phyloP scores from a whole-genome alignment of 2,888 invertebrate genomes.

The Sylvicola cinctus region DNA sequence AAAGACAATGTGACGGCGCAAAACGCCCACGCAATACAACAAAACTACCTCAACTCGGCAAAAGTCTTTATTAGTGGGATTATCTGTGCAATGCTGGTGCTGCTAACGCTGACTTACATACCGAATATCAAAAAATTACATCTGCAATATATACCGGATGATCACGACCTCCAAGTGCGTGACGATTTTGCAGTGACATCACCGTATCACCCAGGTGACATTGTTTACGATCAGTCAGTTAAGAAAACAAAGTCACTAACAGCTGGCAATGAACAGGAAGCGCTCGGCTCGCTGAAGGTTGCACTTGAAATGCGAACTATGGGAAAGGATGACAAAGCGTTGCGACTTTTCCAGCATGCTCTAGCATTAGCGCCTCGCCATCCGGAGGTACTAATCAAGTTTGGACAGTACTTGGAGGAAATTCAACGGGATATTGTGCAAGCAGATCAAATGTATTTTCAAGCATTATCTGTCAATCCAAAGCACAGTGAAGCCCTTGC shows the following conservation, averaged over 20 bases:
- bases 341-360: slow-evolving; percentile 76
- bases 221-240: too few species aligned
- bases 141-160: slow-evolving; percentile 14
- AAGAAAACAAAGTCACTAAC: background rate
- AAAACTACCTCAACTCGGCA: background rate
- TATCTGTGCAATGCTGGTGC: slow-evolving; percentile 6
- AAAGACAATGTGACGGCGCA: too few species aligned
- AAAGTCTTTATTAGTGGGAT: slow-evolving; percentile 7
- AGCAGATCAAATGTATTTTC: slow-evolving; percentile 79
- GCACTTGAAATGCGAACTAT: slow-evolving; percentile 65
- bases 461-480: slow-evolving; percentile 61
- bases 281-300: slow-evolving; percentile 62
- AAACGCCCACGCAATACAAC: background rate
- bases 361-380: slow-evolving; percentile 77
- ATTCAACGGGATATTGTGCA: slow-evolving; percentile 63
- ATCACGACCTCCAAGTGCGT: slow-evolving; percentile 18
- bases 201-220: slow-evolving; percentile 1
- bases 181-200: slow-evolving; percentile 21
- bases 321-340: slow-evolving; percentile 70
- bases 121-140: background rate
- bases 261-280: slow-evolving; percentile 33
- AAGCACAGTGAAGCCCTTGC: slow-evolving; percentile 57
- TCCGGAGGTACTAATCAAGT: slow-evolving; percentile 78
- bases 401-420: slow-evolving; percentile 82
- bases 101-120: slow-evolving; percentile 3